Percentiles rank a stretch among this genome's conserved stretches.
phyloP scores from a whole-genome alignment of 2,797 vertebrate genomes.

The Catharus ustulatus region DNA sequence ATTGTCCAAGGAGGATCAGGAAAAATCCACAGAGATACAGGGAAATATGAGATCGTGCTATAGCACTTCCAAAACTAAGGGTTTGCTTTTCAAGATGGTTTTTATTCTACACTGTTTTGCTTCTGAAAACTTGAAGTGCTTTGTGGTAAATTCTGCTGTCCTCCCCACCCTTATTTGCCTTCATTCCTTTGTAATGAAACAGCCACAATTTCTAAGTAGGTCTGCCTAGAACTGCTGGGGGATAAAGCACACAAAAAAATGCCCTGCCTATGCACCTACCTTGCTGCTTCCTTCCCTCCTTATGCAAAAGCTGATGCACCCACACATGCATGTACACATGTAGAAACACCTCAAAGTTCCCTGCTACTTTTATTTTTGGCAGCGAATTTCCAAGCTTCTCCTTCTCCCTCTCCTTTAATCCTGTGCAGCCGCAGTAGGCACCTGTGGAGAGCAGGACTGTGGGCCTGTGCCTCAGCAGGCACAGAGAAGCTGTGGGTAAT shows the following conservation, averaged over 20 bases:
- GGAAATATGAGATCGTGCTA: not conserved
- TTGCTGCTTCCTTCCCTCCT: not conserved
- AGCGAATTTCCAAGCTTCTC: not conserved
- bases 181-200: not conserved
- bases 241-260: not conserved
- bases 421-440: not conserved
- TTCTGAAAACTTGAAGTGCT: not conserved
- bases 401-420: not conserved
- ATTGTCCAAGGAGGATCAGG: not conserved
- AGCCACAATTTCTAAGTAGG: not conserved
- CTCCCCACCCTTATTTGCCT: not conserved
- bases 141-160: not conserved
- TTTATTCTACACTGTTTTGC: not conserved
- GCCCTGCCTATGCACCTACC: not conserved
- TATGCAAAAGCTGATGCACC: not conserved
- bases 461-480: conserved; percentile 9
- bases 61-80: not conserved
- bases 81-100: not conserved
- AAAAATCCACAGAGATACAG: not conserved
- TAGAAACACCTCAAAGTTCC: not conserved
- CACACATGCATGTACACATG: not conserved
- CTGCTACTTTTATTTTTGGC: not conserved
- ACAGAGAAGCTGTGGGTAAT: not conserved
- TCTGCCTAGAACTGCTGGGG: not conserved
- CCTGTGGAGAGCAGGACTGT: not conserved